Conservation (phyloP, 2,888 invertebrate species). For the Hemistola chrysoprasaria region DNA sequence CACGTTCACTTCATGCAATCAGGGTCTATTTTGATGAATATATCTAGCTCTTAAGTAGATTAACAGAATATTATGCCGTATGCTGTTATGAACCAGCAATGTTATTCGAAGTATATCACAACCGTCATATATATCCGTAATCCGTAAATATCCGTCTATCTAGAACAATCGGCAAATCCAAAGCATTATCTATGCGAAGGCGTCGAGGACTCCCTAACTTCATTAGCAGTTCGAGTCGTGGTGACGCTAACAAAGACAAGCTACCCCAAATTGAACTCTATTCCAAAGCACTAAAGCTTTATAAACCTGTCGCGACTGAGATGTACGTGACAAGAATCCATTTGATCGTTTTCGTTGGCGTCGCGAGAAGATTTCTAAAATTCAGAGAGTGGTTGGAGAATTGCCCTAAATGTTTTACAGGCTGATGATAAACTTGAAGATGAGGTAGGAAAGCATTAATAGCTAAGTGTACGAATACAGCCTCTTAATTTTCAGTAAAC, state of each 20-base stretch:
- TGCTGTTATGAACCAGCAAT: too few relatives aligned
- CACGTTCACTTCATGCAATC: too few relatives aligned
- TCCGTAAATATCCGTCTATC: conserved; percentile 11
- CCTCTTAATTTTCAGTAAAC: too few relatives aligned
- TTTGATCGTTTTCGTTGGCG: conserved; percentile 30
- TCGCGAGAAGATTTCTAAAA: conserved; percentile 34
- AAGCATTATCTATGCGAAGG: conserved; percentile 23
- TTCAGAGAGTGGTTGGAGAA: conserved; percentile 16
- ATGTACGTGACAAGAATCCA: conserved; percentile 47
- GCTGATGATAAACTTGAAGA: background rate
- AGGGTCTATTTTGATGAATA: too few relatives aligned
- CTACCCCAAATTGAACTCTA: conserved; percentile 11
- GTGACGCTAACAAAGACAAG: conserved; percentile 11
- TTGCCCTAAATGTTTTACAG: conserved; percentile 17
- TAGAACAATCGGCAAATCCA: conserved; percentile 21
- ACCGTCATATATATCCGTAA: conserved; percentile 8
- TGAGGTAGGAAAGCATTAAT: too few relatives aligned
- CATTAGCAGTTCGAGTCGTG: conserved; percentile 47
- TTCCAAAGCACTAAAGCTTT: conserved; percentile 6
- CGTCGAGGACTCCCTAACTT: conserved; percentile 43
- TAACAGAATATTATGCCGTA: too few relatives aligned
- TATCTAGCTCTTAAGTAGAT: too few relatives aligned
- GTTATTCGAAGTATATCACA: too few relatives aligned
- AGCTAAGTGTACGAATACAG: too few relatives aligned
- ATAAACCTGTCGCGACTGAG: conserved; percentile 7